phyloP scores from a whole-genome alignment of 2,888 invertebrate species.

The Petrophora chlorosata region DNA sequence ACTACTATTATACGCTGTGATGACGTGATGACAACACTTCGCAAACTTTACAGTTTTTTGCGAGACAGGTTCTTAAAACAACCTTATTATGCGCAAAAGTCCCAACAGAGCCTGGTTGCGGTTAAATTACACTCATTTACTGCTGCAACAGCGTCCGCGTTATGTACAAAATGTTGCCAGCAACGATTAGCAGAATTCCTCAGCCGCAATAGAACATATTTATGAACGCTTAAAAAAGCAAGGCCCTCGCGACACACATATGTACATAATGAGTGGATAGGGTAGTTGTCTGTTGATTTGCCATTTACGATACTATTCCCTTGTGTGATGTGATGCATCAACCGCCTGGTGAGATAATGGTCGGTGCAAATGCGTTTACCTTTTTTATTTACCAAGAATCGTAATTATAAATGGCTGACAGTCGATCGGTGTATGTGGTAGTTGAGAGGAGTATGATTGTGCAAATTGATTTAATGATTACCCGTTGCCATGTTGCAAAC shows the following conservation, averaged over 20 bases:
- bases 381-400: constrained; percentile 30
- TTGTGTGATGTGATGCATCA: constrained; percentile 44
- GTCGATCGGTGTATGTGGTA: constrained; percentile 13
- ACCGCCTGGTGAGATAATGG: constrained; percentile 57
- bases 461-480: constrained; percentile 41
- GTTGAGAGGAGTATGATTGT: constrained; percentile 7
- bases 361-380: constrained; percentile 23
- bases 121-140: constrained; percentile 78
- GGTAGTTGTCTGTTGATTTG: constrained; percentile 61
- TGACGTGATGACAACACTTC: not conserved
- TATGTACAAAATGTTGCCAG: constrained; percentile 74
- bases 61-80: not conserved
- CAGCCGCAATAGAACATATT: constrained; percentile 71
- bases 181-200: constrained; percentile 80
- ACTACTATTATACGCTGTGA: not conserved
- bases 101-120: constrained; percentile 52
- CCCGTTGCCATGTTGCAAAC: constrained; percentile 47
- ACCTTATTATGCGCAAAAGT: constrained; percentile 16
- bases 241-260: constrained; percentile 58
- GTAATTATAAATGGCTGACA: constrained; percentile 32
- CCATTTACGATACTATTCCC: constrained; percentile 60
- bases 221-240: constrained; percentile 75
- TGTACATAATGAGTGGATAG: constrained; percentile 48
- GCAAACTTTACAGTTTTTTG: not conserved
- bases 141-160: constrained; percentile 64